Evolutionary conservation across 2,888 invertebrate genomes (phyloP), one percentile per base, ranked within the genome.

Genomic region (Drosophila imparisetae): DNA sequence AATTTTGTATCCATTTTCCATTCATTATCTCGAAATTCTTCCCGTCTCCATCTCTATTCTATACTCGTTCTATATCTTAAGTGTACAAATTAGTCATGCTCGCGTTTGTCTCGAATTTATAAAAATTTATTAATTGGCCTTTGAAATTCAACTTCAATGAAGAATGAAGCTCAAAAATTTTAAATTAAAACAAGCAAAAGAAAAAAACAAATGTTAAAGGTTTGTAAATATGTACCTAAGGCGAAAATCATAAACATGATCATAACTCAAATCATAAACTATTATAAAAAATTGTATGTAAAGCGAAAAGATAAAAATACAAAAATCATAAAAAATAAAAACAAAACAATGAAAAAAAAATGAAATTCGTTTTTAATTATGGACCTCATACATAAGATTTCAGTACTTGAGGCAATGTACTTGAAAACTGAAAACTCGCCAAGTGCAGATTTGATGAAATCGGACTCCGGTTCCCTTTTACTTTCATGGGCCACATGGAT

Each of bases 41-140:
- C 27, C 49, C 50, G 11, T 50, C 30, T 54, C 45, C 57, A 29
- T 38, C 21, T 24, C 5, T 36, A 64, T 50, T 66, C n/a, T 30
- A 7, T 58, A 8, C 18, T 55, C 40, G 54, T 30, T 63, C 49
- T 70, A 36, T 54, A 67, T 76, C 83, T 77, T 85, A 91, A 81
- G 91, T 91, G 90, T 91, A 90, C 91, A 91, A 91, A 90, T 91
- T 90, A 90, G 90, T 90, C 91, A 90, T 90, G 82, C 77, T 85
- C 77, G 85, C 85, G 89, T 89, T 86, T 78, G 86, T 89, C 90
- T 81, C 78, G 86, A 90, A 85, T 86, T 89, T 83, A 83, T 83
- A 40, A 70, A 57, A 66, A 80, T 73, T 24, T 48, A 66, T 59
- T 52, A 45, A 63, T 78, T 70, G 78, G 78, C 66, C 18, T 63